Evolutionary conservation across 2,797 vertebrate genomes (phyloP).

Genomic region (Sparidentex hasta): DNA sequence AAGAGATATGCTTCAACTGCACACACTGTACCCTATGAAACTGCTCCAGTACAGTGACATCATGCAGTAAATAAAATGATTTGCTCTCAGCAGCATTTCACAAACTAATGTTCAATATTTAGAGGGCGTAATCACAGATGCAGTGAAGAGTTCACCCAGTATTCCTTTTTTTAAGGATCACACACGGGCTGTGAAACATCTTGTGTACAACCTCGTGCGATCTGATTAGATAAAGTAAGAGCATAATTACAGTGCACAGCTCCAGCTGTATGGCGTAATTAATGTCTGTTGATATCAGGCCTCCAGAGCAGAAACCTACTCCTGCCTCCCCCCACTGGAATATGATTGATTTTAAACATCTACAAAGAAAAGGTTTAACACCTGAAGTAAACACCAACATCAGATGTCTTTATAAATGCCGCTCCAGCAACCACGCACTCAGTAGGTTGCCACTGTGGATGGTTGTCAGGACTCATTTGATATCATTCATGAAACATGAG

Average conservation of each 20-base stretch:
- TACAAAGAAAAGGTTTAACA: neutral
- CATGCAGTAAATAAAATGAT: slow-evolving; percentile 4
- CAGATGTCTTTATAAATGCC: slow-evolving; percentile 29
- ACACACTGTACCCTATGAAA: neutral
- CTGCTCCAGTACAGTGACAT: neutral
- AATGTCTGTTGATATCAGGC: neutral
- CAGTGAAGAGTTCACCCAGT: slow-evolving; percentile 8
- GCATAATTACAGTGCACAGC: slow-evolving; percentile 20
- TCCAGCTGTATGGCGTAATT: slow-evolving; percentile 20
- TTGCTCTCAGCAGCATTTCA: slow-evolving; percentile 8
- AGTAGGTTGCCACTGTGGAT: neutral
- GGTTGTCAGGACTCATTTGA: slow-evolving; percentile 24
- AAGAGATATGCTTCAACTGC: slow-evolving; percentile 2
- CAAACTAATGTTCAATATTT: slow-evolving; percentile 13
- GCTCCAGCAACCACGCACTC: neutral
- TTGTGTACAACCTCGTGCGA: neutral
- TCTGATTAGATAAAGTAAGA: neutral
- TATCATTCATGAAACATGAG: neutral
- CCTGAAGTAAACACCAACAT: neutral
- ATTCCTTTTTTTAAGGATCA: slow-evolving; percentile 4
- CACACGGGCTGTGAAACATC: neutral
- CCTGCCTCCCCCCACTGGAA: slow-evolving; percentile 2
- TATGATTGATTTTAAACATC: neutral
- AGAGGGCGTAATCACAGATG: neutral
- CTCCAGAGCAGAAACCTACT: slow-evolving; percentile 1